phyloP scores from a whole-genome alignment of 2,113 vertebrate species.

The Vidua macroura region DNA sequence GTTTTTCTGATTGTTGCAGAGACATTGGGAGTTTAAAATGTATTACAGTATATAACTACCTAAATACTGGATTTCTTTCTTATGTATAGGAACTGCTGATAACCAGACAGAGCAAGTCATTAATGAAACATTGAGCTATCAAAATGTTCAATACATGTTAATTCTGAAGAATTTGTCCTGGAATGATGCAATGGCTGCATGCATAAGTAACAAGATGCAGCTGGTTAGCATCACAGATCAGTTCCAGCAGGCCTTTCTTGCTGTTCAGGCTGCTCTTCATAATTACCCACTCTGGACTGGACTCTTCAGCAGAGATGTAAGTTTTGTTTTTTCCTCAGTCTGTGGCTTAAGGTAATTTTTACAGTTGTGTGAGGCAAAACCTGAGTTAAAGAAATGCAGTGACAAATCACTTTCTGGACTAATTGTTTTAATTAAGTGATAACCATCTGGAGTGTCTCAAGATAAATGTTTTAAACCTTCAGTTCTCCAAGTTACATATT shows the following conservation, averaged over 20 bases:
- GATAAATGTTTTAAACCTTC: not conserved
- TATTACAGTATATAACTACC: not conserved
- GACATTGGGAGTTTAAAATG: not conserved
- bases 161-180: conserved; percentile 83
- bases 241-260: conserved; percentile 84
- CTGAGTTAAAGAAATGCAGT: not conserved
- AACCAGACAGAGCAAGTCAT: conserved; percentile 20
- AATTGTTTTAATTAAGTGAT: not conserved
- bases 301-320: conserved; percentile 88
- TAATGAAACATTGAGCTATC: conserved; percentile 66
- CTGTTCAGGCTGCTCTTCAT: conserved; percentile 68
- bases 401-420: not conserved
- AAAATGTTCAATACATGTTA: conserved; percentile 80
- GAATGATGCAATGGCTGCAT: conserved; percentile 79
- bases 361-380: not conserved
- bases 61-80: conserved; percentile 4
- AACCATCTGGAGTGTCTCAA: not conserved
- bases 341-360: not conserved
- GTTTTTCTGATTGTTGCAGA: not conserved
- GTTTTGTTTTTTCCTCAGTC: conserved; percentile 21
- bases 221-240: conserved; percentile 85
- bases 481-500: not conserved
- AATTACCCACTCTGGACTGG: conserved; percentile 87
- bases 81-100: conserved; percentile 30
- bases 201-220: conserved; percentile 74